Evolutionary conservation across 2,888 invertebrate species (phyloP), one percentile per base, ranked within the genome.

Genomic region (Acholoe squamosa): DNA sequence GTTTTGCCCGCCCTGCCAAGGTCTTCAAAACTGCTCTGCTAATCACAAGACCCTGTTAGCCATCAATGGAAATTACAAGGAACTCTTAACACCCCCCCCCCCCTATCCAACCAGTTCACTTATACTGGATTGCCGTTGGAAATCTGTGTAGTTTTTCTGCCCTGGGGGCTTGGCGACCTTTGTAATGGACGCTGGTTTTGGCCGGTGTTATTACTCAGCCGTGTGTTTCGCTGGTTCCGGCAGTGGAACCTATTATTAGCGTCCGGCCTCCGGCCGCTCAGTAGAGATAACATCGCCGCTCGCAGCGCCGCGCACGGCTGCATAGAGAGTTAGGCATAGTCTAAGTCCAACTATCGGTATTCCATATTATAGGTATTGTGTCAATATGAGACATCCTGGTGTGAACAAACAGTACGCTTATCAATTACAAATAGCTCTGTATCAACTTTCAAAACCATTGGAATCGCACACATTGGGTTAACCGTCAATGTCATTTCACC

Each of bases 41-140:
- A 84, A 84, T 84, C 84, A 84, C 84, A 84, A 51, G 77, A 77
- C 28, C 77, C 34, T 33, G 25, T 28, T 7, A 28, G 51, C 84
- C 34, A 22, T 51, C 84, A 51, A 84, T 51, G 33, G 84, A 84
- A 84, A 84, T 84, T 34, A 34, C 43, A 51, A 51, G 84, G 84
- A 43, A 3, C 19, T 0, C 43, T 25, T 43, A 28, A 77, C 77
- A 3, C 34, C 84, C 43, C 19, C 43, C 71, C 28, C 67, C n/a
- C 0, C 31, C 14, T 25, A 5, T 25, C 31, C 71, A 7, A 43
- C 43, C 3, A 43, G 10, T 43, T 43, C 43, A 43, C 43, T 10
- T 43, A 43, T 3, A 43, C 43, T 43, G 43, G 43, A 10, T 25
- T 28, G 71, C 28, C 28, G 71, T 71, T 71, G 25, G 43, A 43